Base-by-base conservation (phyloP, 1,140 invertebrate species). In the Lordiphosa mommai region DNA sequence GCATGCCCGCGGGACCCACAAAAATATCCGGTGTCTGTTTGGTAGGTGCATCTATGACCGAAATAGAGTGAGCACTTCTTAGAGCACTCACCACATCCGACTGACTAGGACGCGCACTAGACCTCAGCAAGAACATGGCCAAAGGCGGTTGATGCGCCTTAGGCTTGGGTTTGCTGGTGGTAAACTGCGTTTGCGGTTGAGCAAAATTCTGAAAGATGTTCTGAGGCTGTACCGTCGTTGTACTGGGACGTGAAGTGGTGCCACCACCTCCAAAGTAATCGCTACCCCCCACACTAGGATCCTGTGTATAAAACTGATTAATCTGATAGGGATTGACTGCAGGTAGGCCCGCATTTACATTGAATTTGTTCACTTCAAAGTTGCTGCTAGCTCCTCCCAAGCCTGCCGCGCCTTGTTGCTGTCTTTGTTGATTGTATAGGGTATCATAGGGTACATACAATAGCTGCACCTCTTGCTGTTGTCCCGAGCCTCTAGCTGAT, bases 391-490 rank as follows among this genome's bases (percentile, higher is more conserved):
- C 23, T 2, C 47, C 23, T 2, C 47, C 44, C 0, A 60, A 10
- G 0, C 41, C 49, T 1, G 50, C 12, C 0, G 51, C 44, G 8
- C 30, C 20, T 64, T 72, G 51, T 20, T 56, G 41, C 40, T 85
- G 86, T 4, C 55, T 66, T 32, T 87, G 90, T 58, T 92, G 91
- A 88, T 92, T 91, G 56, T 92, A 92, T 7, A 95, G 86, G 0
- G 93, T 93, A 77, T 96, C 94, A 23, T 95, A 90, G 8, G 95
- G 95, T 2, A 96, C 94, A 72, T 95, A 96, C 0, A 96, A 89
- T 37, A 95, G 77, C 84, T 95, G 94, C 9, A 95, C 92, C 89
- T 94, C 92, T 88, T 93, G 92, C 73, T 91, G 90, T 79, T 14
- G 50, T 9, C 38, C 16, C 2, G 59, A 38, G 0, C 60, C 27